Conservation (phyloP, 2,113 vertebrate species). For the Hippocampus abdominalis region DNA sequence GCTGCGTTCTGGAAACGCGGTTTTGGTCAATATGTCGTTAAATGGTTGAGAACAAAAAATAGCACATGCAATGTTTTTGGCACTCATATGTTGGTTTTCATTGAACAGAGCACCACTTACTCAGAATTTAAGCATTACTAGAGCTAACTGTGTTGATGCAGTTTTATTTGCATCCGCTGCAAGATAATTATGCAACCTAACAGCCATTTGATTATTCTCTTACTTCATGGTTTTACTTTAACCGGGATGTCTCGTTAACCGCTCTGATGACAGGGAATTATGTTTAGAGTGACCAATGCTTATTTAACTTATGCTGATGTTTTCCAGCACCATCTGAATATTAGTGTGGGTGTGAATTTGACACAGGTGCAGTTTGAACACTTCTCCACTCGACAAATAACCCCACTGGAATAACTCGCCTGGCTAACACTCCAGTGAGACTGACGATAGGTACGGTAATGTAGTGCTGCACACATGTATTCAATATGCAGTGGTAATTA, state of each 20-base stretch:
- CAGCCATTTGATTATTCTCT: constrained; percentile 1
- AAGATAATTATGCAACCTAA: neutral
- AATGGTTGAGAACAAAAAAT: neutral
- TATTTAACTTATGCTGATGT: neutral
- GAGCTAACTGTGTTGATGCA: neutral
- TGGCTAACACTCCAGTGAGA: neutral
- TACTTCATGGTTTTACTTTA: neutral
- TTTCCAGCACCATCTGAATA: neutral
- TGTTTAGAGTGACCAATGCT: neutral
- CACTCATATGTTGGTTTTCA: constrained; percentile 1
- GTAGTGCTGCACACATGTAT: constrained; percentile 2
- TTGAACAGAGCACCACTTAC: neutral
- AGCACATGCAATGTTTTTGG: neutral
- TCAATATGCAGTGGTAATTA: neutral
- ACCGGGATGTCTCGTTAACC: neutral
- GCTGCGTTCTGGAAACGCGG: neutral
- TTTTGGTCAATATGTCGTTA: neutral
- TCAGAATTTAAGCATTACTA: neutral
- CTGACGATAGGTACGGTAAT: neutral
- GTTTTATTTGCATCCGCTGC: neutral
- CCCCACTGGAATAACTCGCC: neutral
- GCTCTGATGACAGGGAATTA: neutral
- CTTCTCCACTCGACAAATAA: constrained; percentile 1
- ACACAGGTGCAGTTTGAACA: neutral
- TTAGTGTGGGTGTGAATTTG: constrained; percentile 9